Evolutionary conservation across 2,888 invertebrate genomes (phyloP), one percentile per base, ranked within the genome.

Genomic region (Lypha dubia): DNA sequence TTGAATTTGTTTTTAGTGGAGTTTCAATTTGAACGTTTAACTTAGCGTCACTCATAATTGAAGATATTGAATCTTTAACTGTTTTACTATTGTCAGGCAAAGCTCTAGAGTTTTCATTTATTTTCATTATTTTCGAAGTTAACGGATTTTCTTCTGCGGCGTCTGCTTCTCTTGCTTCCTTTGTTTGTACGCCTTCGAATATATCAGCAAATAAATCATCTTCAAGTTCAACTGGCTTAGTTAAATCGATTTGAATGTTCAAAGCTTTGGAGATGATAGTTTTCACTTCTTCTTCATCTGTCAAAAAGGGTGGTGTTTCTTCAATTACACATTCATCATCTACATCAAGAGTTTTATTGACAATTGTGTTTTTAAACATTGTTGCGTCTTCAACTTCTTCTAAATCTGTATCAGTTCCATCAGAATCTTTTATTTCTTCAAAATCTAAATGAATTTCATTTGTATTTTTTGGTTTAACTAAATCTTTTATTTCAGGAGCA

Each of bases 341-440:
- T 44, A 51, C 11, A 3, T 80, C 46, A 28, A n/a, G 17, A 24
- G 9, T 53, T 32, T 62, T 76, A 11, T 70, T 46, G 32, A 15
- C 20, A 1, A 44, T 5, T 22, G 68, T 62, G 38, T 22, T 73
- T 70, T 86, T 67, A 67, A 96, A 96, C 80, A 17, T 7, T 15
- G 2, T 6, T 13, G 9, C 9, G 24, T 60, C 73, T 75, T 81
- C 28, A 0, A 83, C 87, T 70, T 87, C 75, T 70, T 86, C 85
- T 20, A 86, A 84, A 28, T 85, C 83, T 8, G 76, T 81, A 67
- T 86, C 84, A 0, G 71, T 84, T 24, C 38, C 44, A 63, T 86
- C 86, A 9, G 86, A 71, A 32, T 67, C 73, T 79, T 84, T 32
- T 0, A 82, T 84, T 67, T 87, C 67, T 63, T 86, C 84, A 22